Evolutionary conservation across 2,888 invertebrate species (phyloP).

Genomic region (Oscheius onirici): DNA sequence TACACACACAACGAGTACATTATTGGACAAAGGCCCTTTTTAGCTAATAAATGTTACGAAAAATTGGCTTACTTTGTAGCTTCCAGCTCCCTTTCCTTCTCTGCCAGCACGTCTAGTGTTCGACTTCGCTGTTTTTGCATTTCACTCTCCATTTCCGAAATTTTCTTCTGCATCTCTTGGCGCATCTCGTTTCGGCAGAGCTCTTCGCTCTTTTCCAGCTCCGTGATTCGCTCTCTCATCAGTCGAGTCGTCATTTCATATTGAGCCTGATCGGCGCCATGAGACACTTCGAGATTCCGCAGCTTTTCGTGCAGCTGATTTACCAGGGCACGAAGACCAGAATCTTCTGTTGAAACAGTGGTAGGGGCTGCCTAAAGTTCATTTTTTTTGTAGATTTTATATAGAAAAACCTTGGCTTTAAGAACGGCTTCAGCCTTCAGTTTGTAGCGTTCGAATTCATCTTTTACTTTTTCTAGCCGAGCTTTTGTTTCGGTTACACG

Average conservation of each 20-base stretch:
- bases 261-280: constrained; percentile 51
- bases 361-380: constrained; percentile 6
- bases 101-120: constrained; percentile 76
- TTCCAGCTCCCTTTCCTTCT: constrained; percentile 65
- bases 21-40: neutral
- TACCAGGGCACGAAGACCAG: constrained; percentile 43
- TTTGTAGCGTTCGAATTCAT: constrained; percentile 80
- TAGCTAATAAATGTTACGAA: constrained; percentile 5
- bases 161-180: constrained; percentile 50
- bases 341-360: constrained; percentile 29
- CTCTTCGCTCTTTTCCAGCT: constrained; percentile 58
- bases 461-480: constrained; percentile 47
- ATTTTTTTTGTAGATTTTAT: neutral
- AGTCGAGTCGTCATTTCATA: constrained; percentile 49
- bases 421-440: constrained; percentile 73
- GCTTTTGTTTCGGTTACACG: constrained; percentile 21
- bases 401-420: constrained; percentile 24
- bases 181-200: constrained; percentile 35
- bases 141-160: constrained; percentile 72
- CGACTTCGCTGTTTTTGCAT: constrained; percentile 82
- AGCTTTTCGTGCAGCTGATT: constrained; percentile 60
- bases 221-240: constrained; percentile 55
- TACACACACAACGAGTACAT: neutral
- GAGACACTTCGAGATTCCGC: constrained; percentile 48
- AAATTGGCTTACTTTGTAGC: constrained; percentile 46